Base-by-base conservation (phyloP, 2,888 invertebrate genomes). In the Dilophus febrilis region DNA sequence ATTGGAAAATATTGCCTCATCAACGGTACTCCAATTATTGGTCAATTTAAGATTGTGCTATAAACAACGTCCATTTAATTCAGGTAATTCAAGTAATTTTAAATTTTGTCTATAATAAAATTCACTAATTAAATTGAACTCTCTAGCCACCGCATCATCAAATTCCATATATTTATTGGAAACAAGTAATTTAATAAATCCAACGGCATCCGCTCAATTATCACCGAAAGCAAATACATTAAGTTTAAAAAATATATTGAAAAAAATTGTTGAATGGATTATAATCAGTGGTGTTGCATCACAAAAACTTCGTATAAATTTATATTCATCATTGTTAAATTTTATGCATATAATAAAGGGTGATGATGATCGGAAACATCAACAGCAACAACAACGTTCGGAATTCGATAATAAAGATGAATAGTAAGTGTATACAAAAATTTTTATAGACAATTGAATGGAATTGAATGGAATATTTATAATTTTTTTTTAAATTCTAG, bases 321-420 rank as follows among this genome's bases (percentile, higher is more conserved):
- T 92, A 12, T 92, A 92, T 53, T 84, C 85, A 2, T 77, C 87
- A 0, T 56, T 92, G 14, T 59, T 90, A 1, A 85, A 84, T 48
- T 82, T 80, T 47, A 64, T 92, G 41, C 79, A 81, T 49, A 77
- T 91, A 13, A 72, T 77, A 0, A 76, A 58, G 40, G 51, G 52
- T 17, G 16, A 35, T 19, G 19, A 35, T 18, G 30, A 28, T 35
- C 13, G 11, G 13, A 16, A n/a, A 35, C 19, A 29, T 31, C 5
- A 31, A 22, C 13, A 27, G 31, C 10, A 39, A 56, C 7, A n/a
- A n/a, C 62, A 62, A 13, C 46, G 59, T 0, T 62, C 62, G 0
- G 64, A 65, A 0, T 52, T 50, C 14, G 47, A 37, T 31, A 59
- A 59, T 0, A 65, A 59, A 12, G 61, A 63, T 29, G 43, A 49